phyloP scores from a whole-genome alignment of 2,113 vertebrate genomes.

The Pitta sordida region DNA sequence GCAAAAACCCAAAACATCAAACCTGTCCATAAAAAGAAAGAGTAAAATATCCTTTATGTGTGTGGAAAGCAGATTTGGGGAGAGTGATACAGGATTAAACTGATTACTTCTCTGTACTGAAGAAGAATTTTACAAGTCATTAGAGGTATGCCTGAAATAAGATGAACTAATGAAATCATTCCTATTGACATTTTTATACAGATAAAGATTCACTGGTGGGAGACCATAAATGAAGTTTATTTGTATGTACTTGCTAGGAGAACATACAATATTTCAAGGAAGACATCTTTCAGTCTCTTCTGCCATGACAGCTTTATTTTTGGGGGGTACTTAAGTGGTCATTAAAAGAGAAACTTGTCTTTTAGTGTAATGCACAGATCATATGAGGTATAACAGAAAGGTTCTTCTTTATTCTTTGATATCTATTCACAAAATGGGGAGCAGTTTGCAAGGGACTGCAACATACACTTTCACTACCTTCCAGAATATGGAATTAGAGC shows the following conservation, averaged over 20 bases:
- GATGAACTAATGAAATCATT: neutral
- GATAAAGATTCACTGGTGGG: neutral
- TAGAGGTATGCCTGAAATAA: neutral
- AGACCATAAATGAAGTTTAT: neutral
- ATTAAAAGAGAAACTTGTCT: neutral
- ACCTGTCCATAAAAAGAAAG: neutral
- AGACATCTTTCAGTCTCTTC: neutral
- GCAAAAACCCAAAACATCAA: neutral
- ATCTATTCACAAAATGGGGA: neutral
- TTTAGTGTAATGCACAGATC: neutral
- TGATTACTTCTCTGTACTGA: neutral
- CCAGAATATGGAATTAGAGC: neutral
- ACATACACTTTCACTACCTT: neutral
- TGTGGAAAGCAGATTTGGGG: fast-evolving
- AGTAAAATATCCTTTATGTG: fast-evolving
- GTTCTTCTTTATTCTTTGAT: neutral
- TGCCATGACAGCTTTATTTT: neutral
- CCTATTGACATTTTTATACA: neutral
- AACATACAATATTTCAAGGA: neutral
- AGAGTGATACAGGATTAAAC: neutral
- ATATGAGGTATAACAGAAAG: neutral
- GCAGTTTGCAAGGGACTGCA: neutral
- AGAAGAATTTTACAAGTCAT: neutral
- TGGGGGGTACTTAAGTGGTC: neutral
- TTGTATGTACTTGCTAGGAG: neutral